Percentiles rank a stretch among this genome's conserved stretches.
phyloP scores from a whole-genome alignment of 2,888 invertebrate genomes.

The Heliconius charithonia region DNA sequence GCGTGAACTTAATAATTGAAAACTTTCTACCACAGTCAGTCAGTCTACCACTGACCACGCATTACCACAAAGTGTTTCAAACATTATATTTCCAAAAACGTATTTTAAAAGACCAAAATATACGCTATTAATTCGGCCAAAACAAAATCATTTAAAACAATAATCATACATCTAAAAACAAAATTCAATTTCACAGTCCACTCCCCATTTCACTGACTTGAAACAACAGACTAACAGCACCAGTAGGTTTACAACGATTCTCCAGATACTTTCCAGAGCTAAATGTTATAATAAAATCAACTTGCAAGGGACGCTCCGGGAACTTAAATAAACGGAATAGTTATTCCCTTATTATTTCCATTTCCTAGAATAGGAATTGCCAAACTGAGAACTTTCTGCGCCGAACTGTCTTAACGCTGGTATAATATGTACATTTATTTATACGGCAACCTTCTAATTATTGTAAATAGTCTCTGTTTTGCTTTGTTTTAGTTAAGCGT shows the following conservation, averaged over 20 bases:
- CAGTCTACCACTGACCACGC: too few species aligned
- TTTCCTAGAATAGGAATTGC: conserved; percentile 47
- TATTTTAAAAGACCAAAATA: too few species aligned
- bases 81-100: too few species aligned
- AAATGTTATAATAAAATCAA: conserved; percentile 49
- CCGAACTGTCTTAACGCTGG: conserved; percentile 40
- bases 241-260: conserved; percentile 40
- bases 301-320: conserved; percentile 46
- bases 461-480: conserved; percentile 26
- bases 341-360: conserved; percentile 49
- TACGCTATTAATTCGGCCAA: neutral
- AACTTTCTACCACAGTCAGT: too few species aligned
- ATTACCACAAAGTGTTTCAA: too few species aligned
- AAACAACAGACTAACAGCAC: neutral
- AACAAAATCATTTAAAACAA: neutral
- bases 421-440: conserved; percentile 36
- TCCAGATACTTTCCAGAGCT: conserved; percentile 38
- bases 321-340: conserved; percentile 49
- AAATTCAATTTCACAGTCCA: neutral
- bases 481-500: conserved; percentile 4
- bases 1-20: too few species aligned
- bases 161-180: conserved; percentile 2
- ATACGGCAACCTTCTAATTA: conserved; percentile 29
- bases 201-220: neutral
- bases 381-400: conserved; percentile 40